Conservation (phyloP, 2,113 vertebrate genomes). For the cattle (Bos taurus) region ARS-UCD2.0 NC_037337.1:102436501-102437000, state of each 20-base stretch:
- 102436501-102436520: rapidly evolving
- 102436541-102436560: not conserved
- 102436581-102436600: not conserved
- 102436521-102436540: not conserved
- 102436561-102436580: not conserved
- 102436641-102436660: not conserved
- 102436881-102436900: not conserved
- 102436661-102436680: not conserved
- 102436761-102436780: not conserved
- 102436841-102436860: not conserved
- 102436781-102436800: not conserved
- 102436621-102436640: not conserved
- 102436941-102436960: not conserved
- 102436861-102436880: not conserved
- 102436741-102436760: not conserved
- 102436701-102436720: not conserved
- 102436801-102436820: not conserved
- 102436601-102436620: not conserved
- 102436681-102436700: not conserved
- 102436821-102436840: not conserved
- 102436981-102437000: not conserved
- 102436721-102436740: not conserved
- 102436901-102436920: not conserved
- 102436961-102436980: not conserved
- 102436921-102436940: not conserved